Evolutionary conservation across 2,113 vertebrate genomes (phyloP), one percentile per base, ranked within the genome.

Genomic region (Cranoglanis bouderius): DNA sequence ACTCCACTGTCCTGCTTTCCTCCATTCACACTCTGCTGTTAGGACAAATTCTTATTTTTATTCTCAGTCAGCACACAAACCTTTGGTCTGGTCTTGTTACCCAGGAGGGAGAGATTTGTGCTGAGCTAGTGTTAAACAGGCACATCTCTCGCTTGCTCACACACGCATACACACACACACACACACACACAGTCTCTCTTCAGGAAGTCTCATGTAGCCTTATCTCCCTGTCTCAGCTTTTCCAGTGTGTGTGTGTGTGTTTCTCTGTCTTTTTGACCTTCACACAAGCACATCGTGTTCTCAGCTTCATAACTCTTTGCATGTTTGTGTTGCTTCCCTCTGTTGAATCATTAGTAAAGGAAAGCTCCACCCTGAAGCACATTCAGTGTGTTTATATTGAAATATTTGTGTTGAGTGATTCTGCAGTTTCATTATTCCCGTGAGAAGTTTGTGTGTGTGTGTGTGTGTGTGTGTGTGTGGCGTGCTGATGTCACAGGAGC

Each of bases 121-220:
- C 84, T 77, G 70, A 59, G 67, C 55, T 53, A 70, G 85, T 87
- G 26, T 75, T 89, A 74, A 88, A 19, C 61, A 29, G 57, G 19
- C 81, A 40, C 6, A 14, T 86, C 40, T 84, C 59, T 82, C 78
- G 18, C 65, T 78, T 35, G n/a, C 46, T n/a, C 57, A 38, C 85
- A 38, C 43, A 7, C 43, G 4, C 38, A 72, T 82, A n/a, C 67
- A 80, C 55, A 26, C 81, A 59, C 89, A 35, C 61, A 35, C 81
- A 63, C 74, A 65, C 61, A 35, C 78, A 26, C 18, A 35, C 13
- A 51, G 51, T 21, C 26, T 55, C 29, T 55, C 87, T 93, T 92
- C 94, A 95, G 95, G 95, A 95, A 95, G 92, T 93, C 57, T 85
- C 51, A 40, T 82, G 51, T 65, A 85, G 40, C 90, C 92, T 94